A percentile compares a stretch with the other conserved stretches of the same genome.
phyloP scores from a whole-genome alignment of 2,797 vertebrate species.

The Lepilemur ruficaudatus region DNA sequence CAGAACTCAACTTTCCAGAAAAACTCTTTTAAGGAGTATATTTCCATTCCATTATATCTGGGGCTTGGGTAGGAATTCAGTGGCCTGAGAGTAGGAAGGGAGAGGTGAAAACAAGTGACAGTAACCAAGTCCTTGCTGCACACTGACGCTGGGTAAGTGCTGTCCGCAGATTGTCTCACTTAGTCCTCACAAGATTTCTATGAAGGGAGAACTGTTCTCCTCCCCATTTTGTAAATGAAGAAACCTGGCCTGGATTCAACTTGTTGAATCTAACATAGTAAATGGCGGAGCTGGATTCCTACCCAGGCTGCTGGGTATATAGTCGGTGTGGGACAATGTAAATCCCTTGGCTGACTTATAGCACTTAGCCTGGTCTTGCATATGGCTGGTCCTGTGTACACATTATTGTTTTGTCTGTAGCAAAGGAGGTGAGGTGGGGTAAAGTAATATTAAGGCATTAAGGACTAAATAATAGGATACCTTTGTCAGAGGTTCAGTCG shows the following conservation, averaged over 20 bases:
- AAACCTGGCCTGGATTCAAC: neutral
- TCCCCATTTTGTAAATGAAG: neutral
- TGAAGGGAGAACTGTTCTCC: neutral
- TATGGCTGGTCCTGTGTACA: accelerated
- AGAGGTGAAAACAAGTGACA: neutral
- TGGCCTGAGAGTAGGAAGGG: neutral
- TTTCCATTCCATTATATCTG: neutral
- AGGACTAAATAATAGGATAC: neutral
- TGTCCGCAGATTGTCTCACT: accelerated
- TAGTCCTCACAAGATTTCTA: neutral
- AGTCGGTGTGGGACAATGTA: neutral
- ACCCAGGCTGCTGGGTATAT: neutral
- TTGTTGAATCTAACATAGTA: neutral
- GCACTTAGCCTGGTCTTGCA: neutral
- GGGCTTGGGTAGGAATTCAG: neutral
- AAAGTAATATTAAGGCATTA: neutral
- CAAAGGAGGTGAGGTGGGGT: neutral
- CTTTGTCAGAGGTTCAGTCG: neutral
- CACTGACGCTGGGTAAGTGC: accelerated
- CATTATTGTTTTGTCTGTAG: neutral
- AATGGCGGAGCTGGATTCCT: neutral
- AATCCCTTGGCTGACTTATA: neutral
- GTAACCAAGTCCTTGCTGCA: neutral
- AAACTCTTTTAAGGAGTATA: neutral
- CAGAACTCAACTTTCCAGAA: neutral